phyloP scores from a whole-genome alignment of 2,888 invertebrate genomes.

The Cremastinae sp. region DNA sequence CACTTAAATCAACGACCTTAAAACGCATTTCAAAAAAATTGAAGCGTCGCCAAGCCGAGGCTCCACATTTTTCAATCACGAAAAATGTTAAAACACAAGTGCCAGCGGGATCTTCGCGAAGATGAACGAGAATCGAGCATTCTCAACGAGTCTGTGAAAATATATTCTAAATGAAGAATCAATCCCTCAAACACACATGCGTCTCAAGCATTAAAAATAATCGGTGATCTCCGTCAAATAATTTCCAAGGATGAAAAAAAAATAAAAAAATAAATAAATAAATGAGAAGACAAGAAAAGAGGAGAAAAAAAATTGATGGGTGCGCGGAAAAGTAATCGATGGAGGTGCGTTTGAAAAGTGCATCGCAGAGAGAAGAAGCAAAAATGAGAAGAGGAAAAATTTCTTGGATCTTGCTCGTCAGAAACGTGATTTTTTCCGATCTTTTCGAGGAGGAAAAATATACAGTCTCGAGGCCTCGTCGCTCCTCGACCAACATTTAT shows the following conservation, averaged over 20 bases:
- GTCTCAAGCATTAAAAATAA: no score
- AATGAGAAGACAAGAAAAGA: no score
- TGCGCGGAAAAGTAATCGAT: conserved; percentile 7
- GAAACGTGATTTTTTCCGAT: conserved; percentile 2
- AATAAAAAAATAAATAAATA: no score
- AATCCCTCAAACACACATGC: no score
- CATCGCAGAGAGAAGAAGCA: not conserved
- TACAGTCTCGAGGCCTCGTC: not conserved
- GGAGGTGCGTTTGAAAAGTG: not conserved
- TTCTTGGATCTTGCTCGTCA: not conserved
- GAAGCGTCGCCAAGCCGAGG: no score
- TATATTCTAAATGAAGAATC: not conserved
- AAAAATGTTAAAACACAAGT: no score
- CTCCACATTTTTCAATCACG: no score
- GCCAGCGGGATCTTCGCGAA: no score
- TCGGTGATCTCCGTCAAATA: no score
- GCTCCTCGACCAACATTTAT: not conserved
- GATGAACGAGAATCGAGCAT: not conserved
- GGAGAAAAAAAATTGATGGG: conserved; percentile 2
- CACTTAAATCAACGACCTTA: no score
- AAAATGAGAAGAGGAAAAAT: not conserved
- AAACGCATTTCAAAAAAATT: no score
- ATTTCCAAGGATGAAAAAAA: no score
- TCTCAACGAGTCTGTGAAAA: conserved; percentile 4
- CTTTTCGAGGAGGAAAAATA: not conserved